Conservation (phyloP, 1,140 invertebrate genomes). For the Trypoxylus dichotomus region DNA sequence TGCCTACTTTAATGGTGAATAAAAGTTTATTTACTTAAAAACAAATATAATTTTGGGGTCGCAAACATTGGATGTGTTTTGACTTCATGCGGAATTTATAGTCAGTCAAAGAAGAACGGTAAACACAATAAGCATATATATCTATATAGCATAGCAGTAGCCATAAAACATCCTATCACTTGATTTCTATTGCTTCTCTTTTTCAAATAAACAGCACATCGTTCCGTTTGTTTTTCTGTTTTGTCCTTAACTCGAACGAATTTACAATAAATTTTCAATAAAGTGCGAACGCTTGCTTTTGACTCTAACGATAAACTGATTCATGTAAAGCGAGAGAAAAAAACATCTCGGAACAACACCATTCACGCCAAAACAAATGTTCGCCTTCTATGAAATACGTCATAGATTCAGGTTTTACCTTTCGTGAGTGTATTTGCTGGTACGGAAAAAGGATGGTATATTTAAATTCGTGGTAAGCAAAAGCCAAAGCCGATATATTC, state of each 20-base stretch:
- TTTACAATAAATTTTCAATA: slow-evolving; percentile 23
- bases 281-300: slow-evolving; percentile 8
- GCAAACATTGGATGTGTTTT: too few relatives aligned
- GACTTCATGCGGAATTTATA: too few relatives aligned
- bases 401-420: not conserved
- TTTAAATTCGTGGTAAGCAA: not conserved
- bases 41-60: too few relatives aligned
- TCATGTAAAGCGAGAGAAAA: not conserved
- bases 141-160: not conserved
- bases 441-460: not conserved
- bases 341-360: not conserved
- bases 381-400: not conserved
- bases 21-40: too few relatives aligned
- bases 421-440: not conserved
- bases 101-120: not conserved
- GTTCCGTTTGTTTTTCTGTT: slow-evolving; percentile 2
- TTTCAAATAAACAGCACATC: not conserved
- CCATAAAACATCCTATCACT: slow-evolving; percentile 4
- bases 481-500: slow-evolving; percentile 1
- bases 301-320: slow-evolving; percentile 17
- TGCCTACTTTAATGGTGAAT: too few relatives aligned
- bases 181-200: slow-evolving; percentile 2
- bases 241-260: not conserved
- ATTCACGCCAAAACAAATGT: not conserved
- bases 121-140: not conserved